Evolutionary conservation across 2,113 vertebrate species (phyloP), one percentile per base, ranked within the genome.

Genomic region (Bettongia penicillata): DNA sequence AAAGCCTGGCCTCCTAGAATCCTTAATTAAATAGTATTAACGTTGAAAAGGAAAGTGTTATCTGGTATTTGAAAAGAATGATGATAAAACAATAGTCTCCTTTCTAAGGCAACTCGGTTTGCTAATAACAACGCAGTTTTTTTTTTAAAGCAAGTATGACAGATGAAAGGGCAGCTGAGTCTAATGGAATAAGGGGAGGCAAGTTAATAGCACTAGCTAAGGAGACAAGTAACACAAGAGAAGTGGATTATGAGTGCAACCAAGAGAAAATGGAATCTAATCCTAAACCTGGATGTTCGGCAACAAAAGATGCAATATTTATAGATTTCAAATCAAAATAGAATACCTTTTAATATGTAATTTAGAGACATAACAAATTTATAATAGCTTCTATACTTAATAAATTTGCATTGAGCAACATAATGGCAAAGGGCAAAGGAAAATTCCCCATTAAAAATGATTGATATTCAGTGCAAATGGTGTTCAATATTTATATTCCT

Each of bases 11-110:
- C 48, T 90, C 96, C 97, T 94, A 77, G 37, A 98, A 97, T 97
- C 37, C 49, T 96, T 98, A 98, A 97, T 98, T 98, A 98, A 98
- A 98, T 93, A 98, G 52, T 93, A 92, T 51, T 94, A 97, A 92
- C 97, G 53, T n/a, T 97, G 25, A n/a, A 97, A 96, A 96, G 96
- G 89, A 97, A 96, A 95, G n/a, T 28, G 53, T 97, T 97, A 94
- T 77, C 55, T 94, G 31, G 37, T 90, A n/a, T 93, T 43, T 93
- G 95, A 96, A 97, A 94, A 91, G 84, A 92, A 97, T 94, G 77
- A 92, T 94, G 96, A 95, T 91, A 97, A 97, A 51, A 92, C 22
- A 92, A 93, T 48, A 97, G 48, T 77, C 93, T 0, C 1, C 53
- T 94, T 97, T 95, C 95, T 93, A 90, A 96, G 92, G 91, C 93